Evolutionary conservation across 2,888 invertebrate species (phyloP).

Genomic region (Biston stratarius): DNA sequence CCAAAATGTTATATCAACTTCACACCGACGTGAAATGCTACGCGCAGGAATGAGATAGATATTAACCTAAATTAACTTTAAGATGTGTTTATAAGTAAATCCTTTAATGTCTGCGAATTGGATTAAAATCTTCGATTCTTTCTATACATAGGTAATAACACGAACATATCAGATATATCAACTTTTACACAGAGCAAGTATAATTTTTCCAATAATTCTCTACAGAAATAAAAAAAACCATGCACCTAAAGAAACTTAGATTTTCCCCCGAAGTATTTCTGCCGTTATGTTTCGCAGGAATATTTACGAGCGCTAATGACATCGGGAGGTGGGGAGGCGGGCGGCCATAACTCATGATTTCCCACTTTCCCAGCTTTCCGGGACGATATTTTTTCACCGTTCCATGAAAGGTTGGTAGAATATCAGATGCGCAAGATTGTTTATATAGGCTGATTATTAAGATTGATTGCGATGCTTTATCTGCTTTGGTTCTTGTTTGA

Average conservation of each 20-base stretch:
- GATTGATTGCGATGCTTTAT: constrained; percentile 26
- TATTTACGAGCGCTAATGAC: constrained; percentile 75
- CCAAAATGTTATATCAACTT: too few species aligned
- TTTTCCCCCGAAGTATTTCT: constrained; percentile 19
- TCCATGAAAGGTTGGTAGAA: constrained; percentile 33
- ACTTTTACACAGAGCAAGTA: neutral
- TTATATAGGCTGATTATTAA: constrained; percentile 30
- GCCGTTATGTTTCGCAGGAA: constrained; percentile 37
- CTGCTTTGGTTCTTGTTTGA: constrained; percentile 13
- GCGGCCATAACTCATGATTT: constrained; percentile 78
- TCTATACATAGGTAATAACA: too few species aligned
- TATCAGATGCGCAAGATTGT: constrained; percentile 36
- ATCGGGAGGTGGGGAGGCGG: constrained; percentile 53
- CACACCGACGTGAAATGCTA: too few species aligned
- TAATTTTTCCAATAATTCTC: neutral
- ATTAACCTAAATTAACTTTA: too few species aligned
- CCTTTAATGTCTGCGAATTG: too few species aligned
- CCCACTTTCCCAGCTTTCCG: constrained; percentile 58
- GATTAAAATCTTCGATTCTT: too few species aligned
- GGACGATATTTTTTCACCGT: constrained; percentile 64
- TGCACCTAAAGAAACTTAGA: constrained; percentile 2
- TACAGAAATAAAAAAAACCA: constrained; percentile 1
- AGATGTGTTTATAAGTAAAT: too few species aligned
- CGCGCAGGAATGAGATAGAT: too few species aligned
- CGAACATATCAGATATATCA: too few species aligned